Evolutionary conservation across 2,888 invertebrate genomes (phyloP).

Genomic region (Dryococelus australis): DNA sequence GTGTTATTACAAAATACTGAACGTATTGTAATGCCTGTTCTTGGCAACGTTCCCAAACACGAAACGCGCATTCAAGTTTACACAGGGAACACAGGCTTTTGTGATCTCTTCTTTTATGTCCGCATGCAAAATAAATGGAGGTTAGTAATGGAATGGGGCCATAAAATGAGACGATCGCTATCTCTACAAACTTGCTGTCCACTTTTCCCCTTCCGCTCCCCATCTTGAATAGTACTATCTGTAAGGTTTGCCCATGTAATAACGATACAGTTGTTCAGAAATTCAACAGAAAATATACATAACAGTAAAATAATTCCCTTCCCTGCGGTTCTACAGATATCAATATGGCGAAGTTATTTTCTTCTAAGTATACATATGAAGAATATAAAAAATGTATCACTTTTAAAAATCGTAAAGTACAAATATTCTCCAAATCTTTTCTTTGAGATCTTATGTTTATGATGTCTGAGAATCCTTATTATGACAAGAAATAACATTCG

Average conservation of each 20-base stretch:
- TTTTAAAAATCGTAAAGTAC: too few species aligned
- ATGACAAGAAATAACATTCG: too few species aligned
- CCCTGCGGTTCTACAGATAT: too few species aligned
- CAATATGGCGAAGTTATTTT: too few species aligned
- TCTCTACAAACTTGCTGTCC: not conserved
- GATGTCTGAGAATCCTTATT: too few species aligned
- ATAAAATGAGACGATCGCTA: not conserved
- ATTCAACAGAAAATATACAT: not conserved
- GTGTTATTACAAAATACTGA: not conserved
- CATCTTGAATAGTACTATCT: not conserved
- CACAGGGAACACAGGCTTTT: not conserved
- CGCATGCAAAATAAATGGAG: not conserved
- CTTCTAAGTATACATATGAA: too few species aligned
- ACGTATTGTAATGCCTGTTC: not conserved
- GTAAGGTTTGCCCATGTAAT: not conserved
- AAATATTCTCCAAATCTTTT: too few species aligned
- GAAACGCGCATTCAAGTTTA: not conserved
- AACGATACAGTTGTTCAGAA: not conserved
- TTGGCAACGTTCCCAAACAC: not conserved
- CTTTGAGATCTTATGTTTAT: too few species aligned
- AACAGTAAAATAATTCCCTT: not conserved
- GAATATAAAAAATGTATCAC: too few species aligned
- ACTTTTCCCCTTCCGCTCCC: not conserved
- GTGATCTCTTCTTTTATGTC: not conserved
- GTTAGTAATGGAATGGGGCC: slow-evolving; percentile 5